phyloP scores from a whole-genome alignment of 2,888 invertebrate species.

The Cephus pygmeus region DNA sequence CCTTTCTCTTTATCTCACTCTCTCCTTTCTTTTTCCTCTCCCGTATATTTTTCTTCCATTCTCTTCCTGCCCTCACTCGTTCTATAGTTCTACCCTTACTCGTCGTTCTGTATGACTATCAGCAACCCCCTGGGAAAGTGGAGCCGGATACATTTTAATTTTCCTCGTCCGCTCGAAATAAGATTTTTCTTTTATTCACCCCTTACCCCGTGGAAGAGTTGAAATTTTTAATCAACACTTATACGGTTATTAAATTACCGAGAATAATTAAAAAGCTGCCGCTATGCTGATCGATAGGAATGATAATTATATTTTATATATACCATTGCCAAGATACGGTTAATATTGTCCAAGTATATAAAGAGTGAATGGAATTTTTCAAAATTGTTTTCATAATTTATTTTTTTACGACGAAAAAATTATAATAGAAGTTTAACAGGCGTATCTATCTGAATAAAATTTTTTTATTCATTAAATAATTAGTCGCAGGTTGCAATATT shows the following conservation, averaged over 20 bases:
- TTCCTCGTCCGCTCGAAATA: constrained; percentile 19
- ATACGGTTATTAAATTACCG: constrained; percentile 29
- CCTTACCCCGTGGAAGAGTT: constrained; percentile 28
- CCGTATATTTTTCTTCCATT: constrained; percentile 8
- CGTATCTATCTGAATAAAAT: too few species aligned
- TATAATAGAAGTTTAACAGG: too few species aligned
- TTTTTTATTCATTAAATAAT: too few species aligned
- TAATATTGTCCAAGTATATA: too few species aligned
- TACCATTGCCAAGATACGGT: too few species aligned
- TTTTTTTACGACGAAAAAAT: too few species aligned
- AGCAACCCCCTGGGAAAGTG: neutral
- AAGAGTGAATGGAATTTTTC: too few species aligned
- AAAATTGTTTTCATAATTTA: too few species aligned
- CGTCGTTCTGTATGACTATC: constrained; percentile 10
- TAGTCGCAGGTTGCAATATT: too few species aligned
- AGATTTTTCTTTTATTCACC: constrained; percentile 17
- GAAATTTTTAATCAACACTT: constrained; percentile 43
- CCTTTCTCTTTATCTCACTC: constrained; percentile 10
- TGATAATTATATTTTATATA: too few species aligned
- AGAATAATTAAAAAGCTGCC: too few species aligned
- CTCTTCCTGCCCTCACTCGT: neutral
- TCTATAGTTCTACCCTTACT: constrained; percentile 2
- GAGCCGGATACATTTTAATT: constrained; percentile 33
- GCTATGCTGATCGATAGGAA: too few species aligned
- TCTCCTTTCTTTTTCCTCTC: neutral